phyloP scores from a whole-genome alignment of 2,888 invertebrate species.

The Ichneumon xanthorius region DNA sequence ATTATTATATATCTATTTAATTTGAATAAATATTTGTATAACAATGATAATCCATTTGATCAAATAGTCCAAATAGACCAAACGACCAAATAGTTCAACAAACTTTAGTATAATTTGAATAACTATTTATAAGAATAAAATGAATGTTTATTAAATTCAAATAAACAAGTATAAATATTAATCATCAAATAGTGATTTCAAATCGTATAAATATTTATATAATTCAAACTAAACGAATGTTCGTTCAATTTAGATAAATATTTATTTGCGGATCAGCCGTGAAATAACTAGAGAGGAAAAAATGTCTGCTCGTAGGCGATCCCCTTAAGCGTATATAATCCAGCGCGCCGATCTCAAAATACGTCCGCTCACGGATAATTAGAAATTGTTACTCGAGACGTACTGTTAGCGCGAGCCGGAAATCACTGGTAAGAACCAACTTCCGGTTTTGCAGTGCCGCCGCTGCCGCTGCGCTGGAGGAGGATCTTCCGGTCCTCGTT shows the following conservation, averaged over 20 bases:
- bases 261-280: no score
- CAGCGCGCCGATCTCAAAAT: slow-evolving; percentile 11
- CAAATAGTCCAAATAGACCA: no score
- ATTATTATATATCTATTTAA: not conserved
- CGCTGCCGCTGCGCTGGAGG: not conserved
- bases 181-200: no score
- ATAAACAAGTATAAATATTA: no score
- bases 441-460: slow-evolving; percentile 40
- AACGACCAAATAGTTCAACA: no score
- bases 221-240: not conserved
- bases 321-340: slow-evolving; percentile 28
- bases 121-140: no score
- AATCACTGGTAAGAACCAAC: slow-evolving; percentile 44
- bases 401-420: slow-evolving; percentile 42
- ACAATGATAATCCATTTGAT: no score
- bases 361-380: slow-evolving; percentile 15
- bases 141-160: no score
- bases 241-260: no score
- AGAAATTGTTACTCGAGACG: slow-evolving; percentile 47
- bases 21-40: no score
- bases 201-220: no score
- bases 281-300: not conserved
- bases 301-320: not conserved
- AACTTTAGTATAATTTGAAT: no score
- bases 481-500: slow-evolving; percentile 44